Percentiles rank a stretch among this genome's conserved stretches.
Evolutionary conservation across 2,113 vertebrate species (phyloP).

Genomic region (Chiloscyllium plagiosum): DNA sequence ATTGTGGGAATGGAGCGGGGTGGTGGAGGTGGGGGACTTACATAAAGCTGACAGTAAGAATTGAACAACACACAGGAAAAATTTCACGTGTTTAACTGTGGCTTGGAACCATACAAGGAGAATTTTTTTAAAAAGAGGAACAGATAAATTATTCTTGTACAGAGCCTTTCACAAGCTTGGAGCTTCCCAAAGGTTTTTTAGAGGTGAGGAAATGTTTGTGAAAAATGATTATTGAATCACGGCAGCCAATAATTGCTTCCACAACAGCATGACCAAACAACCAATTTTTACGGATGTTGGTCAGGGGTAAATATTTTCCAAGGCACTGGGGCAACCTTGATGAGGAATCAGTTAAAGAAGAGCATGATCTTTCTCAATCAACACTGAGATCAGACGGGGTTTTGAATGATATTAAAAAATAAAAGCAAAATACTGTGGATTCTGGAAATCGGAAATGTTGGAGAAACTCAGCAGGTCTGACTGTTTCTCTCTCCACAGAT

Average conservation of each 20-base stretch:
- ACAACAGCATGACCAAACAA: not conserved
- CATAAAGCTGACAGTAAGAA: not conserved
- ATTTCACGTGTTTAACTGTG: not conserved
- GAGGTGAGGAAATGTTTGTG: not conserved
- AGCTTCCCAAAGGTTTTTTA: not conserved
- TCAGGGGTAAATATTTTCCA: not conserved
- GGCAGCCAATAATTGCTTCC: not conserved
- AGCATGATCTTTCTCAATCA: too few species aligned
- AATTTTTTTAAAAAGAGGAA: not conserved
- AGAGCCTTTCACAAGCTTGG: not conserved
- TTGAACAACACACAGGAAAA: not conserved
- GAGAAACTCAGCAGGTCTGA: too few species aligned
- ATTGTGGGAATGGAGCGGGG: not conserved
- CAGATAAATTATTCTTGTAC: not conserved
- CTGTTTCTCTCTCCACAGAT: too few species aligned
- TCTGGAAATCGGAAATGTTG: too few species aligned
- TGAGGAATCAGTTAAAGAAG: too few species aligned
- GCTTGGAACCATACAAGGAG: not conserved
- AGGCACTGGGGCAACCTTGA: not conserved
- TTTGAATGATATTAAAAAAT: too few species aligned
- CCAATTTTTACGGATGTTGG: not conserved
- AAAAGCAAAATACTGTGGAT: too few species aligned
- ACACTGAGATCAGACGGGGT: too few species aligned
- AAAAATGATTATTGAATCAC: not conserved
- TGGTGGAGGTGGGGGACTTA: not conserved